Evolutionary conservation across 2,797 vertebrate genomes (phyloP).

Genomic region (Percopsis omiscomaycus): DNA sequence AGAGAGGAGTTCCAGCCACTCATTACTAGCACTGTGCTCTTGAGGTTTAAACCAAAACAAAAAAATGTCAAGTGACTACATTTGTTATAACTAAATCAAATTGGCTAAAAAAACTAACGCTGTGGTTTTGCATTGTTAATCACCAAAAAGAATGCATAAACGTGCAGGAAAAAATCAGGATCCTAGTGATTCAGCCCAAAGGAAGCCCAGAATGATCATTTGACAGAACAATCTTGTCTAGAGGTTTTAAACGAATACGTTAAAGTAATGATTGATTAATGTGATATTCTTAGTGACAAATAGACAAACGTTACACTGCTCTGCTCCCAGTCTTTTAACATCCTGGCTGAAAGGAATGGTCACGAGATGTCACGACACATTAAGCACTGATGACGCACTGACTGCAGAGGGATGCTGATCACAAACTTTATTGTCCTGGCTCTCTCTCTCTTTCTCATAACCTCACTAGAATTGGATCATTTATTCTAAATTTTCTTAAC

Average conservation of each 20-base stretch:
- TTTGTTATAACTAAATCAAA: too few relatives aligned
- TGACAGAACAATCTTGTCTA: not conserved
- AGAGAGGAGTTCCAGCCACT: too few relatives aligned
- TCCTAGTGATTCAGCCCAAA: too few relatives aligned
- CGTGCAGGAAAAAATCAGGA: too few relatives aligned
- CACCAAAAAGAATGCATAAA: too few relatives aligned
- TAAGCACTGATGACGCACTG: slow-evolving; percentile 55
- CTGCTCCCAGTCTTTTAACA: slow-evolving; percentile 21
- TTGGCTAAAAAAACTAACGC: too few relatives aligned
- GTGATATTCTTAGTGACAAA: not conserved
- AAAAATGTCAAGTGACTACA: too few relatives aligned
- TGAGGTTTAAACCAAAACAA: too few relatives aligned
- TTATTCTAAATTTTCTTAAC: not conserved
- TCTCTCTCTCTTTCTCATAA: not conserved
- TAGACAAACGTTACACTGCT: not conserved
- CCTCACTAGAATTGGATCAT: not conserved
- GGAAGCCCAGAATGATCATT: too few relatives aligned
- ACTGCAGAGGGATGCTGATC: slow-evolving; percentile 16
- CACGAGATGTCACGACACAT: slow-evolving; percentile 39
- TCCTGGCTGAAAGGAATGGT: slow-evolving; percentile 21
- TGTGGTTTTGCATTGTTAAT: too few relatives aligned
- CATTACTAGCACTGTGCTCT: too few relatives aligned
- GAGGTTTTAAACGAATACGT: not conserved
- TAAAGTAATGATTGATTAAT: too few relatives aligned
- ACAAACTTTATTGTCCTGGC: slow-evolving; percentile 2